A percentile compares a stretch with the other conserved stretches of the same genome.
Evolutionary conservation across 2,113 vertebrate species (phyloP).

Genomic region (Ptilorrhoa leucosticta): DNA sequence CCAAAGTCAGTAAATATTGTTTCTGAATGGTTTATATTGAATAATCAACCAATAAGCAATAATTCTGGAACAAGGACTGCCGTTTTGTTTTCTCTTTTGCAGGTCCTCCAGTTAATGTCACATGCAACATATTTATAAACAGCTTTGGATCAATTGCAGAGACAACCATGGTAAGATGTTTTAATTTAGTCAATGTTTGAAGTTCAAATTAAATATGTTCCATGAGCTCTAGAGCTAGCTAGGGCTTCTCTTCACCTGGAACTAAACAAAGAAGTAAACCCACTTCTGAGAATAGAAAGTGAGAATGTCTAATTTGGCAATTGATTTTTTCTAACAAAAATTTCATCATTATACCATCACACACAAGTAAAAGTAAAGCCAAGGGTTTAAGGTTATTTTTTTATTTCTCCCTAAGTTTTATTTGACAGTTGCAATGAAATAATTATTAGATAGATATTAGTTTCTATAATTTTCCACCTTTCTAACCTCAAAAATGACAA

Average conservation of each 20-base stretch:
- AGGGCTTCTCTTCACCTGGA: background rate
- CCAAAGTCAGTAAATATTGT: background rate
- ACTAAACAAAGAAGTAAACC: background rate
- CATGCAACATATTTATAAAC: slow-evolving; percentile 96
- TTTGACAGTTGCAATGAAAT: background rate
- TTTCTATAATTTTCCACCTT: background rate
- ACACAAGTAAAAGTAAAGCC: background rate
- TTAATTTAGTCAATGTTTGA: background rate
- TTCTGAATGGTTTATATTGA: background rate
- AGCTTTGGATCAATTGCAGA: slow-evolving; percentile 95
- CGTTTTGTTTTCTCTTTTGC: slow-evolving; percentile 27
- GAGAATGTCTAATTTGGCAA: background rate
- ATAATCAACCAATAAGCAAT: background rate
- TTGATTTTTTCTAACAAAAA: background rate
- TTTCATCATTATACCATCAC: background rate
- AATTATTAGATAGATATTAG: background rate
- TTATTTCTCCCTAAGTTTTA: background rate
- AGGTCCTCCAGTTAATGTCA: slow-evolving; percentile 93
- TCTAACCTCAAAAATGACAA: background rate
- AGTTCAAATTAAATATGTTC: background rate
- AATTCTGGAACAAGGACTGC: background rate
- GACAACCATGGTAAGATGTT: slow-evolving; percentile 88
- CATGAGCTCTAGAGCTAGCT: background rate
- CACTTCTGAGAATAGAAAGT: background rate
- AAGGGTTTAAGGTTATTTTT: background rate